phyloP scores from a whole-genome alignment of 1,140 invertebrate species.

The Aporrectodea caliginosa region DNA sequence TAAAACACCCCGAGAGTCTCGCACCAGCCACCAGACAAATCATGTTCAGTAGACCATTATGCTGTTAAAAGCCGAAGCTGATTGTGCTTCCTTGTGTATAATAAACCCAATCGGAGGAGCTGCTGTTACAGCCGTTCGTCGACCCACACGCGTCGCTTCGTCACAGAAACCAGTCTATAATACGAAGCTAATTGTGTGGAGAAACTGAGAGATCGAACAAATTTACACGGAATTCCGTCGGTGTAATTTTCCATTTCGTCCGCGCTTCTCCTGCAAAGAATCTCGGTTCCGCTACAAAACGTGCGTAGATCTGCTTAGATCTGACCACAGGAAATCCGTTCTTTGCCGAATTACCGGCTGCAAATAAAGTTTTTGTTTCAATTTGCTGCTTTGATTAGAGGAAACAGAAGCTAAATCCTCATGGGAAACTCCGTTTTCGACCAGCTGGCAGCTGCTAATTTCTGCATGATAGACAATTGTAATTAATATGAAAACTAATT shows the following conservation, averaged over 20 bases:
- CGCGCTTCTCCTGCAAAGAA: too few relatives aligned
- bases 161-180: background rate
- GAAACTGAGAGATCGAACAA: background rate
- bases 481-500: too few relatives aligned
- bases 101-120: background rate
- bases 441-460: too few relatives aligned
- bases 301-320: too few relatives aligned
- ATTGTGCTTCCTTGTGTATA: background rate
- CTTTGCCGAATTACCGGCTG: background rate
- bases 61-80: background rate
- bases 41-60: background rate
- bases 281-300: too few relatives aligned
- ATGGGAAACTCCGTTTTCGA: too few relatives aligned
- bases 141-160: background rate
- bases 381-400: too few relatives aligned
- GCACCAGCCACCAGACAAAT: background rate
- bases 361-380: background rate
- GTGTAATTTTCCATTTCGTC: background rate
- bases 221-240: background rate
- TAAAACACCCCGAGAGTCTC: background rate
- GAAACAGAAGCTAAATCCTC: too few relatives aligned
- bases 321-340: too few relatives aligned
- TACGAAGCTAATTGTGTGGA: background rate
- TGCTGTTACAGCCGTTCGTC: background rate
- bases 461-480: too few relatives aligned